These are phyloP conservation scores for Cephus runcator DNA, from an alignment of 2,888 invertebrate genomes.

Conservation along the genomic window DNA sequence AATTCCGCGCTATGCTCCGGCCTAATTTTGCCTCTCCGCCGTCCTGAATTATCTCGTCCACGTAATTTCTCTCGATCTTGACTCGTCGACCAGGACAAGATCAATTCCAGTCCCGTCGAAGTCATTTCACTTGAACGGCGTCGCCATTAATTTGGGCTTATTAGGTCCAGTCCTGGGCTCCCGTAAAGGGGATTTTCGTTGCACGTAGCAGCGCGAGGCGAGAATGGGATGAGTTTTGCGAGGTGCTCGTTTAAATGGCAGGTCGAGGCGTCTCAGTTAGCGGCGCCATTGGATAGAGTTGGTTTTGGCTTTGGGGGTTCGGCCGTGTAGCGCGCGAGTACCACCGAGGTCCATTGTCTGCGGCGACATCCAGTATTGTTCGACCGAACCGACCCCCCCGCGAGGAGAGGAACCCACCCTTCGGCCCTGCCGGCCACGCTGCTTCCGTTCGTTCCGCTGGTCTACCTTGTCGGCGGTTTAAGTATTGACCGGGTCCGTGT, in stretches of 20 bases:
- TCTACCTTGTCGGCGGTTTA: neutral
- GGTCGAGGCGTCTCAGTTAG: slow-evolving; percentile 2
- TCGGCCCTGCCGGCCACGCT: neutral
- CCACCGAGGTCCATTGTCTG: slow-evolving; percentile 39
- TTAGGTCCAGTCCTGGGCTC: neutral
- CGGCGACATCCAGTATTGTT: slow-evolving; percentile 36
- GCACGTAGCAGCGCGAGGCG: neutral
- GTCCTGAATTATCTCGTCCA: neutral
- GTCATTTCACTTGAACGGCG: neutral
- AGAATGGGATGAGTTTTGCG: neutral
- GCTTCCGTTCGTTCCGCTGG: neutral
- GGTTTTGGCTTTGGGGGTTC: neutral
- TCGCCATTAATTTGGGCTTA: neutral
- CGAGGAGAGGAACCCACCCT: neutral
- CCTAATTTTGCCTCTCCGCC: slow-evolving; percentile 1
- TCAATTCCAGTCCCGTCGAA: neutral
- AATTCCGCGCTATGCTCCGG: neutral
- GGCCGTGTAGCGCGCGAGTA: slow-evolving; percentile 24
- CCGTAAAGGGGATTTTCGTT: neutral
- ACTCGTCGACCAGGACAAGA: neutral
- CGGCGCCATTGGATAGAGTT: slow-evolving; percentile 3
- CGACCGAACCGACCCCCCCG: slow-evolving; percentile 16
- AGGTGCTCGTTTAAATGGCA: slow-evolving; percentile 1
- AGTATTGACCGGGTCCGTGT: neutral
- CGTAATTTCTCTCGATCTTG: neutral